Evolutionary conservation across 2,113 vertebrate species (phyloP).

Genomic region (Perccottus glenii): DNA sequence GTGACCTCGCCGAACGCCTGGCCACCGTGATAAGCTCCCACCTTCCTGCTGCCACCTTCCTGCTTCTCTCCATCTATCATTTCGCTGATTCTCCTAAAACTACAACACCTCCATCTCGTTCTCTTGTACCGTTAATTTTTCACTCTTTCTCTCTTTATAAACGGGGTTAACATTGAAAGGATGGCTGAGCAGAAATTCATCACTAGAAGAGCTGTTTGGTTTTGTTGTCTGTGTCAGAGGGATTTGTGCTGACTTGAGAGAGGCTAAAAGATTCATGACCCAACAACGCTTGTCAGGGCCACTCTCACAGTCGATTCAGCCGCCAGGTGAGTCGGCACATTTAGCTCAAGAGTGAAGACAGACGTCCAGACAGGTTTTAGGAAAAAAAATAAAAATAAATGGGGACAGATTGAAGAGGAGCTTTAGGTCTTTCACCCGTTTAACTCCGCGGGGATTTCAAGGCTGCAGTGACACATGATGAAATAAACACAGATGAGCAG

Average conservation of each 20-base stretch:
- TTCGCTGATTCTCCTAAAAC: slow-evolving; percentile 8
- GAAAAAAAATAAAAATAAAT: slow-evolving; percentile 12
- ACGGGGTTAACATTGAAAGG: slow-evolving; percentile 48
- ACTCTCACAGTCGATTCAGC: slow-evolving; percentile 49
- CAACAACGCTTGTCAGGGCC: slow-evolving; percentile 68
- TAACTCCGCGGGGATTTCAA: slow-evolving; percentile 49
- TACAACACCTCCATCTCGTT: slow-evolving; percentile 33
- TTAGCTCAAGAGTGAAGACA: slow-evolving; percentile 49
- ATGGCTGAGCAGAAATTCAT: slow-evolving; percentile 48
- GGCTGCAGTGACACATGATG: slow-evolving; percentile 52
- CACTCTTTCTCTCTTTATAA: slow-evolving; percentile 31
- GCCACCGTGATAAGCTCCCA: slow-evolving; percentile 66
- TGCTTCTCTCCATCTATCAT: slow-evolving; percentile 29
- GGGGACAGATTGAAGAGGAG: slow-evolving; percentile 20
- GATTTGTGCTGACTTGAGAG: slow-evolving; percentile 68
- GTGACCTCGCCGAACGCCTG: slow-evolving; percentile 69
- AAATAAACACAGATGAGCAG: slow-evolving; percentile 35
- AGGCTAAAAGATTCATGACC: slow-evolving; percentile 74
- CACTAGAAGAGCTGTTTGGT: slow-evolving; percentile 46
- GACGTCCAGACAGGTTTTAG: slow-evolving; percentile 36
- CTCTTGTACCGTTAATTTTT: slow-evolving; percentile 38
- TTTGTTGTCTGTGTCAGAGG: slow-evolving; percentile 41
- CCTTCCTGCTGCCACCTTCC: slow-evolving; percentile 48
- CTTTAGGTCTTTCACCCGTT: slow-evolving; percentile 39
- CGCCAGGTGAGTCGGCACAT: slow-evolving; percentile 65